A percentile compares a stretch with the other conserved stretches of the same genome.
Conservation (phyloP, 2,797 vertebrate genomes). For the Streptopelia turtur region DNA sequence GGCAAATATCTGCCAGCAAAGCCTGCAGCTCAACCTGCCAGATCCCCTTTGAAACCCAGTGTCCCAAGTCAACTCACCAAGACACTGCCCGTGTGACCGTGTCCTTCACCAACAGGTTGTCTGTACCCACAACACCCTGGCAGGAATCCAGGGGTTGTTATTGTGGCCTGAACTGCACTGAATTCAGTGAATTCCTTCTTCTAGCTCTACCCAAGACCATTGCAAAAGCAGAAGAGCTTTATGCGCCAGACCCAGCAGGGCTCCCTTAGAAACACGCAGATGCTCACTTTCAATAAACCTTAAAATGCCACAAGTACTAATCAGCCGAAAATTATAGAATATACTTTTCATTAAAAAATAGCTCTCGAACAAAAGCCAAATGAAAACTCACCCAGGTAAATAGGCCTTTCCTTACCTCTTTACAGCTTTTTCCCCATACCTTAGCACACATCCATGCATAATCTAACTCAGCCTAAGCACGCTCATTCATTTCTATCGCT, state of each 20-base stretch:
- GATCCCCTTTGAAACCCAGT: neutral
- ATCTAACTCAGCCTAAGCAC: neutral
- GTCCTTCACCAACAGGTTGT: neutral
- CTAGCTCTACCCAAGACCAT: neutral
- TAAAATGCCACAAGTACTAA: neutral
- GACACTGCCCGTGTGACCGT: neutral
- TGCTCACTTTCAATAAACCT: neutral
- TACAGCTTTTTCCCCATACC: neutral
- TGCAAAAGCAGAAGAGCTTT: neutral
- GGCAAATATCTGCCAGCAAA: neutral
- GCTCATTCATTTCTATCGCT: neutral
- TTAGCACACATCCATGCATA: neutral
- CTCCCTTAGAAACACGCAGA: neutral
- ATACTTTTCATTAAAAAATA: neutral
- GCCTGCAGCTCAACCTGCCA: neutral
- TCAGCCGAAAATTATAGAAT: neutral
- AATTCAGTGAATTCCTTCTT: neutral
- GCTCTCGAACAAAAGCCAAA: neutral
- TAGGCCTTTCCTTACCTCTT: neutral
- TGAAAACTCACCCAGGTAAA: neutral
- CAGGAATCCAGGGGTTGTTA: neutral
- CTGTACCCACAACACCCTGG: neutral
- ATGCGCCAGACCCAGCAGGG: neutral
- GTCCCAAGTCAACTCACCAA: neutral
- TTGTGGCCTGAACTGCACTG: neutral